phyloP scores from a whole-genome alignment of 2,797 vertebrate genomes.

The Sebastes baramenuke region DNA sequence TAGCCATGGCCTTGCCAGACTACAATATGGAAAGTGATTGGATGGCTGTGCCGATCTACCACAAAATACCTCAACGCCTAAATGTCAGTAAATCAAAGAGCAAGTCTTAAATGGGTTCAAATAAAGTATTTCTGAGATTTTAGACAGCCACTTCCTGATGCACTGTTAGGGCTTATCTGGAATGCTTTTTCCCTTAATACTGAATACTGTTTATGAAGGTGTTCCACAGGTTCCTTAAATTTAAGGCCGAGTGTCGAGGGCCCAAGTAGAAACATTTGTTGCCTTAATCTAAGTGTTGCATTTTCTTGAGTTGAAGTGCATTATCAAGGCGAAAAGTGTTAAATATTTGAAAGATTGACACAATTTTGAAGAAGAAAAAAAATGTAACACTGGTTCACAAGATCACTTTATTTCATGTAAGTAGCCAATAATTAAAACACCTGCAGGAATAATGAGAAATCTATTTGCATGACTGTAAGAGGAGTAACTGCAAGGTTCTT shows the following conservation, averaged over 20 bases:
- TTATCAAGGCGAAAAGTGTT: background rate
- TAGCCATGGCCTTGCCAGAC: background rate
- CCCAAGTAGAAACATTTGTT: background rate
- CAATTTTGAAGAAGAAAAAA: background rate
- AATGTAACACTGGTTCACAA: too few relatives aligned
- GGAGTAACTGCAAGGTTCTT: too few relatives aligned
- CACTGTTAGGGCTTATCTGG: background rate
- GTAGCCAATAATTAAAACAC: background rate
- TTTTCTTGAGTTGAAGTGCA: accelerated
- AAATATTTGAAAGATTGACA: background rate
- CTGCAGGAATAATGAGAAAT: background rate
- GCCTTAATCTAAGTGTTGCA: background rate
- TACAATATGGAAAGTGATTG: background rate
- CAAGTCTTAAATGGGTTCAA: accelerated
- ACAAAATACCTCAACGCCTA: background rate
- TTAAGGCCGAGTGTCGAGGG: background rate
- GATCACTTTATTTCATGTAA: background rate
- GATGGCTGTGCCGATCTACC: background rate
- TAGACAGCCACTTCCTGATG: background rate
- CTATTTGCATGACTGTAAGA: background rate
- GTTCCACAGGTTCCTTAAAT: background rate
- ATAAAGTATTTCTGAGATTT: background rate
- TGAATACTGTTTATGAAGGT: background rate
- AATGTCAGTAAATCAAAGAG: background rate
- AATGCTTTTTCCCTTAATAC: background rate